Conservation (phyloP, 2,888 invertebrate species). For the Scaptomyza polygonia region DNA sequence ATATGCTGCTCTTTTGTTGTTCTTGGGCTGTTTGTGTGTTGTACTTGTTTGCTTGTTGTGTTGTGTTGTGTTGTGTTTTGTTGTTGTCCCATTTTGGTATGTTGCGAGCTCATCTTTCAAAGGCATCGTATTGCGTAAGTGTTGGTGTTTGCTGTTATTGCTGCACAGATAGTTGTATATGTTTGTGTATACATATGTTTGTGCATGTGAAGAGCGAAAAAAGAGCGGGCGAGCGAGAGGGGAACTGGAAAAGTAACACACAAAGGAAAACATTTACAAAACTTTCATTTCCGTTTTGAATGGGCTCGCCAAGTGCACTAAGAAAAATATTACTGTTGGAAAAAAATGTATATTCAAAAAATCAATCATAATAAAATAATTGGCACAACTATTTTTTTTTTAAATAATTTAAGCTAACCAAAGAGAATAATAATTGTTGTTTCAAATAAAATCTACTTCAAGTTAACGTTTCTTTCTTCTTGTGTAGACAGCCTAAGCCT, state of each 20-base stretch:
- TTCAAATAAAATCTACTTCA: too few species aligned
- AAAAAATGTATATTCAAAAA: neutral
- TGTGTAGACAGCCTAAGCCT: slow-evolving; percentile 9
- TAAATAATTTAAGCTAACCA: neutral
- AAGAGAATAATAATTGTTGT: neutral
- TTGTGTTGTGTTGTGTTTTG: slow-evolving; percentile 7
- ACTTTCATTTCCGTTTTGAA: slow-evolving; percentile 82
- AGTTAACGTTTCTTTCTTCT: neutral
- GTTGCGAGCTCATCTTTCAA: slow-evolving; percentile 72
- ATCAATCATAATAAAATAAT: neutral
- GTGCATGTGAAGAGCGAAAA: neutral
- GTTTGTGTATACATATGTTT: neutral
- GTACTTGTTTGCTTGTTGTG: too few species aligned
- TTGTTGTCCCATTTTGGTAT: slow-evolving; percentile 31
- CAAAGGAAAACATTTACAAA: slow-evolving; percentile 82
- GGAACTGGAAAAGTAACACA: slow-evolving; percentile 64
- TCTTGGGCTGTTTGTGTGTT: neutral
- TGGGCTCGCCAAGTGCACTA: slow-evolving; percentile 56
- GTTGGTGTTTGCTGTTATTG: slow-evolving; percentile 65
- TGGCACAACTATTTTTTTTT: too few species aligned
- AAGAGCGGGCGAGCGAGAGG: slow-evolving; percentile 9
- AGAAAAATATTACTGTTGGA: neutral
- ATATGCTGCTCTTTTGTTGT: slow-evolving; percentile 40
- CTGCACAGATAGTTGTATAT: slow-evolving; percentile 29
- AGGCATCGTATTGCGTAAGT: slow-evolving; percentile 68